Conservation (phyloP, 2,113 vertebrate species). For the Mesembrinibis cayennensis region DNA sequence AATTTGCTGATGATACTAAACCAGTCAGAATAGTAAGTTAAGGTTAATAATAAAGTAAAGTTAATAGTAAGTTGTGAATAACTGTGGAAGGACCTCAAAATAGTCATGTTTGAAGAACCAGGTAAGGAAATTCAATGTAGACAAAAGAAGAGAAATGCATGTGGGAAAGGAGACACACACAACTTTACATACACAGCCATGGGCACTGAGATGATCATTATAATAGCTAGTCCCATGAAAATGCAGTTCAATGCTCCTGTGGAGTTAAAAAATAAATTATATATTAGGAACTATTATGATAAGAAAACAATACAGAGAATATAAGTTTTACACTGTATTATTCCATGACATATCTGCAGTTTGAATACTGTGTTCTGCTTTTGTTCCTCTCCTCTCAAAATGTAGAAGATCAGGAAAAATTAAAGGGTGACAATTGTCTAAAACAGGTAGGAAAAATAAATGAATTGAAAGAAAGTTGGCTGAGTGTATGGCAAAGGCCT, state of each 20-base stretch:
- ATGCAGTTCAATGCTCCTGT: fast-evolving
- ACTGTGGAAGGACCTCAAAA: neutral
- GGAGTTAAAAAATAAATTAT: neutral
- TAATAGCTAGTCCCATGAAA: neutral
- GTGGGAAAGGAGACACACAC: neutral
- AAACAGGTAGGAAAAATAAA: neutral
- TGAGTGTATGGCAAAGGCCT: neutral
- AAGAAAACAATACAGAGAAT: neutral
- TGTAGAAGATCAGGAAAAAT: neutral
- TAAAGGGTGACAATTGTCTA: neutral
- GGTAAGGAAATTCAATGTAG: neutral
- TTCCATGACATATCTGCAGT: neutral
- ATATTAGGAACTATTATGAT: neutral
- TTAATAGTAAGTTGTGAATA: neutral
- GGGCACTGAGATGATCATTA: too few species aligned
- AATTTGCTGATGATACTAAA: neutral
- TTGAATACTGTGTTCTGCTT: neutral
- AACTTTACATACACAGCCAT: neutral
- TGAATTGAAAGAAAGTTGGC: neutral
- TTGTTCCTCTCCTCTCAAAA: neutral
- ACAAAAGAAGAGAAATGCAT: neutral
- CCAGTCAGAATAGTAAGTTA: neutral
- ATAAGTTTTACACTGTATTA: neutral
- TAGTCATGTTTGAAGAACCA: neutral
- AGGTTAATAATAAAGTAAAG: neutral